A percentile compares a stretch with the other conserved stretches of the same genome.
Conservation (phyloP, 2,113 vertebrate genomes). For the Oryctolagus cuniculus region DNA sequence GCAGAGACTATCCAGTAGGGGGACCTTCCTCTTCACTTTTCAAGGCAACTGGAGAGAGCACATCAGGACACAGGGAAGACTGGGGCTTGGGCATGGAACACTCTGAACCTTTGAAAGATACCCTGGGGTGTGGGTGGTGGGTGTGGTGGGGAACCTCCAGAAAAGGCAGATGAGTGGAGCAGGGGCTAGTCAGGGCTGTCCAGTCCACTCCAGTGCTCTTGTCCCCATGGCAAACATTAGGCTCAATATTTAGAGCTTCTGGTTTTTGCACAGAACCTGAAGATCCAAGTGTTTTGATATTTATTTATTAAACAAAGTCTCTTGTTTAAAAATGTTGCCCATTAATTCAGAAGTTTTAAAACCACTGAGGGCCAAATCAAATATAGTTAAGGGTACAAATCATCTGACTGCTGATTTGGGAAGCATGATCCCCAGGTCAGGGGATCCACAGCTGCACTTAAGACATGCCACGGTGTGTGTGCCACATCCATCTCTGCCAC, state of each 20-base stretch:
- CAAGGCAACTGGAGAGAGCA: not conserved
- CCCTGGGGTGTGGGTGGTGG: no score
- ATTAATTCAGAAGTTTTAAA: slow-evolving; percentile 19
- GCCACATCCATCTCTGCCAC: fast-evolving
- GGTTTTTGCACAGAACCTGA: not conserved
- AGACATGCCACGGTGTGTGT: fast-evolving
- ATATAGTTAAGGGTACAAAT: not conserved
- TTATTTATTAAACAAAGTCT: not conserved
- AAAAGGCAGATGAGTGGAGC: not conserved
- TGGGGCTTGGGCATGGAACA: not conserved
- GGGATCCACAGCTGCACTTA: no score
- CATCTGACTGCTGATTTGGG: not conserved
- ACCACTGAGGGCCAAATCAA: not conserved
- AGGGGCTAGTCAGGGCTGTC: not conserved
- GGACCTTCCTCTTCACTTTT: not conserved
- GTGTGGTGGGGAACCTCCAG: not conserved
- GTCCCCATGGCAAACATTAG: not conserved
- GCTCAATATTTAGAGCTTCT: not conserved
- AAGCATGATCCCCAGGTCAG: not conserved
- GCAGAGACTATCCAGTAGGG: not conserved
- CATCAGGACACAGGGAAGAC: not conserved
- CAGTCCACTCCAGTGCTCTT: not conserved
- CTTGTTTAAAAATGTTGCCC: slow-evolving; percentile 30
- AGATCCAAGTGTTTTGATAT: not conserved
- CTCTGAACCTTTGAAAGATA: not conserved